Conservation (phyloP, 2,888 invertebrate species). For the Amiota mariae region DNA sequence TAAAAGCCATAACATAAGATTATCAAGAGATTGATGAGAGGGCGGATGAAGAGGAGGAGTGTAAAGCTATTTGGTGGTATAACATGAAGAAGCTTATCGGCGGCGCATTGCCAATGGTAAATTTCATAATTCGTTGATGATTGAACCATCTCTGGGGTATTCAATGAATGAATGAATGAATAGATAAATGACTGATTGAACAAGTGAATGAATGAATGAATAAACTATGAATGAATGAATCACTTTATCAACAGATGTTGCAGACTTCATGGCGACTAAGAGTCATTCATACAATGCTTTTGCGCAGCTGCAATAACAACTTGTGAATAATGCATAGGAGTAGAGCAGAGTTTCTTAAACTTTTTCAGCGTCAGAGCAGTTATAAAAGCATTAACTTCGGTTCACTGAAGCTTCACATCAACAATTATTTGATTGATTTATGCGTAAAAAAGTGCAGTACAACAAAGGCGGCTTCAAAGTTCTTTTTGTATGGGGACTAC, state of each 20-base stretch:
- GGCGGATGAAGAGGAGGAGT: not conserved
- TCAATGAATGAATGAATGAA: slow-evolving; percentile 4
- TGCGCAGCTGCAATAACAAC: not conserved
- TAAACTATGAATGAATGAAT: not conserved
- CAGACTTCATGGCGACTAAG: not conserved
- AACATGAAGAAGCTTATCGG: slow-evolving; percentile 1
- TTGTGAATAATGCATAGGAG: not conserved
- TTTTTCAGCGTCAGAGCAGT: no score
- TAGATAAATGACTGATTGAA: not conserved
- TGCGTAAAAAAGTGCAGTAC: no score
- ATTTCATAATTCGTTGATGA: slow-evolving; percentile 21
- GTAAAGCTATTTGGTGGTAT: not conserved
- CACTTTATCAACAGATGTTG: not conserved
- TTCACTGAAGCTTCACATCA: no score
- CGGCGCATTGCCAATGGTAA: not conserved
- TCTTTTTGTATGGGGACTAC: no score
- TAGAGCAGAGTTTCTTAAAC: no score
- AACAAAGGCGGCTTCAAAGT: no score
- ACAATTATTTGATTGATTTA: no score
- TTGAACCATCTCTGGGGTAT: slow-evolving; percentile 18
- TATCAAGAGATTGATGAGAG: not conserved
- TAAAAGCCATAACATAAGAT: slow-evolving; percentile 27
- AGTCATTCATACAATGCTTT: not conserved
- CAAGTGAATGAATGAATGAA: no score
- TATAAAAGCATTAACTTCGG: no score